phyloP scores from a whole-genome alignment of 2,113 vertebrate genomes.

The Cephalopholis sonnerati region DNA sequence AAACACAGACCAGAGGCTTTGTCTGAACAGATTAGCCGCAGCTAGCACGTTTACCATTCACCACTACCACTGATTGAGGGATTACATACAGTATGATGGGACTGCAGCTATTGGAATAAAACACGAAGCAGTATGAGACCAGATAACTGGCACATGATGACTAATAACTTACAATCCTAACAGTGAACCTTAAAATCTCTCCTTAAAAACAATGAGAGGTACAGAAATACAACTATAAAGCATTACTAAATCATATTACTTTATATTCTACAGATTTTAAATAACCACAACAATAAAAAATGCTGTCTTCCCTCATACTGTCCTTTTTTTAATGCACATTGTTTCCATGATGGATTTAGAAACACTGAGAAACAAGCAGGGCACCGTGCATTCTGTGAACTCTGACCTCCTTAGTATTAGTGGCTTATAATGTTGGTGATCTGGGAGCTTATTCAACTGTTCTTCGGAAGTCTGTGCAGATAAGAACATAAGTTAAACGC shows the following conservation, averaged over 20 bases:
- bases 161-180: neutral
- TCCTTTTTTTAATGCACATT: neutral
- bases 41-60: constrained; percentile 57
- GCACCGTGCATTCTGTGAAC: constrained; percentile 14
- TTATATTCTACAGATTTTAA: neutral
- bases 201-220: neutral
- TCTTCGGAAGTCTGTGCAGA: neutral
- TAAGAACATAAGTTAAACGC: constrained; percentile 20
- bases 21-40: constrained; percentile 67
- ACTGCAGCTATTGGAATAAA: constrained; percentile 27
- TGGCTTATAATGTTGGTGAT: constrained; percentile 37
- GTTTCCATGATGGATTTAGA: neutral
- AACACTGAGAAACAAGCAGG: neutral
- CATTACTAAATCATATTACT: neutral
- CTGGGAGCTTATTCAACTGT: constrained; percentile 39
- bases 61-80: constrained; percentile 9
- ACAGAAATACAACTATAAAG: neutral
- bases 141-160: neutral
- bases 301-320: neutral
- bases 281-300: neutral
- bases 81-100: constrained; percentile 33
- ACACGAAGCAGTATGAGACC: neutral
- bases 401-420: constrained; percentile 46
- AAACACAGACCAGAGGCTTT: constrained; percentile 74
- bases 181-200: neutral